Evolutionary conservation across 2,888 invertebrate genomes (phyloP), one percentile per base, ranked within the genome.

Genomic region (Lasius fuliginosus): DNA sequence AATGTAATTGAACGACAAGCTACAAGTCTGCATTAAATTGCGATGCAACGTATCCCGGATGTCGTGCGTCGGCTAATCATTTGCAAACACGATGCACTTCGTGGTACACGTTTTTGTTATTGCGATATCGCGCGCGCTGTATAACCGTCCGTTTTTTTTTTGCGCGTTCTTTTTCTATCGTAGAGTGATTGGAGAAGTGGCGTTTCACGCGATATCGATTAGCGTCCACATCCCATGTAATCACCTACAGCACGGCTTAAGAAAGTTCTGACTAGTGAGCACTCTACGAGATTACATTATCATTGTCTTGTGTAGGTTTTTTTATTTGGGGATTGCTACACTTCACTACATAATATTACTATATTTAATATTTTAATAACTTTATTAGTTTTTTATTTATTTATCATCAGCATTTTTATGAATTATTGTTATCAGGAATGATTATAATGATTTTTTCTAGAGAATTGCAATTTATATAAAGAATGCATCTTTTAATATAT

Each of bases 201-300:
- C 87, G 89, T 87, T 87, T 85, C 89, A 87, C 77, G 87, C 86
- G 85, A 88, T 88, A 89, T 89, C 88, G 89, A 89, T 88, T 86
- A 88, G 85, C 87, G 85, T 88, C 64, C 79, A 42, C n/a, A 53
- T 53, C 62, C 69, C 30, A 75, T 58, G 30, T 69, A 62, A 40
- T 73, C 49, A 23, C 27, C 56, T 58, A 62, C 12, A 79, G 58
- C 36, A 36, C 18, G 46, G 12, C 49, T 73, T 46, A 62, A 81
- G 49, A 46, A 73, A 71, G 73, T 73, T 73, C 60, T n/a, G 71
- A 42, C 46, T 71, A 27, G 30, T 62, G 36, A 71, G 23, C 15
- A 49, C 73, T 60, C 30, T 33, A 46, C 36, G 36, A 27, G 73
- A 77, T 77, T 77, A 56, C 77, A 68, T 77, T 68, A 77, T 40